Evolutionary conservation across 1,140 invertebrate genomes (phyloP).

Genomic region (Daktulosphaira vitifoliae): DNA sequence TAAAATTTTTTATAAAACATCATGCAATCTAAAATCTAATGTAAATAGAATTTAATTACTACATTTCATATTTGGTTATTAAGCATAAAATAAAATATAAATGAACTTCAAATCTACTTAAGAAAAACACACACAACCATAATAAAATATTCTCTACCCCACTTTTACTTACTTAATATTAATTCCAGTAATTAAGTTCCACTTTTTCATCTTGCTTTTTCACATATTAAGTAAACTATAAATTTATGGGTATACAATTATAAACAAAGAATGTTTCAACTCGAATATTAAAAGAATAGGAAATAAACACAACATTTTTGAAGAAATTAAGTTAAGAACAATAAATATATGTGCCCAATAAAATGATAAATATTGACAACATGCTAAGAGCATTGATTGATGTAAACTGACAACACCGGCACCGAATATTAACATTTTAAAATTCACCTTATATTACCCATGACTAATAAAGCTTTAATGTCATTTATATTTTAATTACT

Average conservation of each 20-base stretch:
- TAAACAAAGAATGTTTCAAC: not conserved
- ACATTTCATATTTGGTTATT: too few species aligned
- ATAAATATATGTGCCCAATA: not conserved
- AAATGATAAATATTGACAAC: constrained; percentile 32
- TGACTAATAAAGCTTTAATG: constrained; percentile 39
- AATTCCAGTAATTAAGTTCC: constrained; percentile 13
- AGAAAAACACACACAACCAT: constrained; percentile 19
- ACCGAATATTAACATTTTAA: constrained; percentile 33
- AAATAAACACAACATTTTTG: constrained; percentile 9
- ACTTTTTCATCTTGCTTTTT: constrained; percentile 16
- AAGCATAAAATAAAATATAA: not conserved
- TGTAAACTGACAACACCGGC: constrained; percentile 38
- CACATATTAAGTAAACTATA: constrained; percentile 3
- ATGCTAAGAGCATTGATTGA: constrained; percentile 34
- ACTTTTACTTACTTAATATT: constrained; percentile 28
- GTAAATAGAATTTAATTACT: too few species aligned
- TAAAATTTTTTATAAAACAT: too few species aligned
- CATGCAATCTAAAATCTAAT: too few species aligned
- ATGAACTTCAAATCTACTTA: constrained; percentile 12
- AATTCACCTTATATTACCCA: constrained; percentile 30
- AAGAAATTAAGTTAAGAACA: not conserved
- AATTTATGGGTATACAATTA: not conserved
- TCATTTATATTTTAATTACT: constrained; percentile 52
- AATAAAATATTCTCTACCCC: constrained; percentile 14
- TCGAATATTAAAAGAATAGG: not conserved